phyloP scores from a whole-genome alignment of 1,140 invertebrate species.

The Nomia melanderi region DNA sequence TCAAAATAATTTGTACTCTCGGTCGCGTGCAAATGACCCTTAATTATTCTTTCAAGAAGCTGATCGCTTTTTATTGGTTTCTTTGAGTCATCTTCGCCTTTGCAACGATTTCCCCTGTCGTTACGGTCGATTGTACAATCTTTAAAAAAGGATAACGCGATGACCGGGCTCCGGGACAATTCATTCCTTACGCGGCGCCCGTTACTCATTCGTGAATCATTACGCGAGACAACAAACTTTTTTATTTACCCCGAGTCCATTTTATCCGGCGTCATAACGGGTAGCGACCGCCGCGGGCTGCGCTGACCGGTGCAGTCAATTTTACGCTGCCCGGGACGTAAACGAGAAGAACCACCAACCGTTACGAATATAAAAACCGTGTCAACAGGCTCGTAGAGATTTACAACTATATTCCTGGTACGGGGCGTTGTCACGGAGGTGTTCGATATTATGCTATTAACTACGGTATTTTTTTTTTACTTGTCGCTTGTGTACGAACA shows the following conservation, averaged over 20 bases:
- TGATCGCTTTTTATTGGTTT: too few species aligned
- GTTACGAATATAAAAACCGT: slow-evolving; percentile 53
- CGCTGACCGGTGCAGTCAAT: slow-evolving; percentile 8
- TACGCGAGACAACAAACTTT: slow-evolving; percentile 22
- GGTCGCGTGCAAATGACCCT: too few species aligned
- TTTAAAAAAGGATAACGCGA: background rate
- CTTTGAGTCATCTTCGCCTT: too few species aligned
- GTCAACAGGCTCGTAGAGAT: slow-evolving; percentile 53
- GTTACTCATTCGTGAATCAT: slow-evolving; percentile 42
- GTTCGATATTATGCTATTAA: background rate
- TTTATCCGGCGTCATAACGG: slow-evolving; percentile 16
- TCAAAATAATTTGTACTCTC: too few species aligned
- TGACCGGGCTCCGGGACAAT: background rate
- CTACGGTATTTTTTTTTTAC: too few species aligned
- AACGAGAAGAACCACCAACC: slow-evolving; percentile 10
- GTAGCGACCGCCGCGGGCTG: background rate
- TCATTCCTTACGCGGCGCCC: slow-evolving; percentile 10
- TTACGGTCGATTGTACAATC: background rate
- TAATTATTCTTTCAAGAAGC: too few species aligned
- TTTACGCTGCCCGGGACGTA: slow-evolving; percentile 1
- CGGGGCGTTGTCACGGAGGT: background rate
- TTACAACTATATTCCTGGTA: slow-evolving; percentile 51
- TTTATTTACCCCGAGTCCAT: slow-evolving; percentile 17
- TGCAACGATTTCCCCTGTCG: background rate
- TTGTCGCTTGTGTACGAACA: too few species aligned